phyloP scores from a whole-genome alignment of 1,140 invertebrate species.

The Neocloeon triangulifer region DNA sequence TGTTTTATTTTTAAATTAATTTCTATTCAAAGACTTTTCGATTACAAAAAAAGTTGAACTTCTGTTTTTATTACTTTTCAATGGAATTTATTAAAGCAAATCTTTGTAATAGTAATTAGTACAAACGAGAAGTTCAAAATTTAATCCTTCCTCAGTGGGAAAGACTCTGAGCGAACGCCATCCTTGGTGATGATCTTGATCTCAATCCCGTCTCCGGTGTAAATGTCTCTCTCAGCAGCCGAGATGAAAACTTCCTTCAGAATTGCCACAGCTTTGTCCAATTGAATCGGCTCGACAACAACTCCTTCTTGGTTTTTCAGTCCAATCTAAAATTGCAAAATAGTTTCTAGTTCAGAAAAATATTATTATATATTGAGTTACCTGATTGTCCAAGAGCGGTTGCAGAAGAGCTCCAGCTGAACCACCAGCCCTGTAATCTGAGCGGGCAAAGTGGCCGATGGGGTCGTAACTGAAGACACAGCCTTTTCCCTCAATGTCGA shows the following conservation, averaged over 20 bases:
- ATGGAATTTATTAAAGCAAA: too few species aligned
- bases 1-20: too few species aligned
- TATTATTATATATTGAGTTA: conserved; percentile 9
- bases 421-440: conserved; percentile 61
- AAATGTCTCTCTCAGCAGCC: conserved; percentile 90
- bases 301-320: conserved; percentile 59
- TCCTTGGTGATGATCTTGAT: conserved; percentile 81
- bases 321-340: conserved; percentile 35
- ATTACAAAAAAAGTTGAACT: too few species aligned
- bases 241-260: conserved; percentile 92
- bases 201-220: conserved; percentile 78
- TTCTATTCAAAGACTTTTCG: too few species aligned
- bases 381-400: conserved; percentile 71
- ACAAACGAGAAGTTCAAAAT: conserved; percentile 4
- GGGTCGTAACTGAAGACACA: conserved; percentile 92
- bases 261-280: conserved; percentile 60
- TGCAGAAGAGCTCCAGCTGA: conserved; percentile 58
- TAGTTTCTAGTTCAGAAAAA: neutral
- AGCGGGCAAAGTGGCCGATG: conserved; percentile 75
- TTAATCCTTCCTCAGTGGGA: conserved; percentile 62
- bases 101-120: too few species aligned
- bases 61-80: too few species aligned
- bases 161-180: conserved; percentile 47
- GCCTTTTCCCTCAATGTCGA: conserved; percentile 72
- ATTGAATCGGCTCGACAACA: conserved; percentile 27